A percentile compares a stretch with the other conserved stretches of the same genome.
Conservation (phyloP, 2,113 vertebrate species). For the Clarias gariepinus region DNA sequence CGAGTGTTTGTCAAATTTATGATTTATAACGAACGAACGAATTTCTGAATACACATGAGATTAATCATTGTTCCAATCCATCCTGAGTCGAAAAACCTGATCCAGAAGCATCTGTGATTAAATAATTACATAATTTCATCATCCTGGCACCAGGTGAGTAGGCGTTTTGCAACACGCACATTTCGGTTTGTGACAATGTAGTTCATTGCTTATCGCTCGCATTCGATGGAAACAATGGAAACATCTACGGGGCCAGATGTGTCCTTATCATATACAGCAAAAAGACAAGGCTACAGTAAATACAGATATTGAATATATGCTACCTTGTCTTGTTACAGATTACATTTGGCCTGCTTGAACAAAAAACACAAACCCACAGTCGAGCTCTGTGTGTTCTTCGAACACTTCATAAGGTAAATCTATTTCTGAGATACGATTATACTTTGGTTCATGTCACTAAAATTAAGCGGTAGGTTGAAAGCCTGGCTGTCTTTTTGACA, state of each 20-base stretch:
- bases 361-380: conserved; percentile 6
- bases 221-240: conserved; percentile 40
- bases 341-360: background rate
- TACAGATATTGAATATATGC: conserved; percentile 30
- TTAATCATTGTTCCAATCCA: background rate
- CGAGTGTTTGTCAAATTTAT: background rate
- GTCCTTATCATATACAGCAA: conserved; percentile 32
- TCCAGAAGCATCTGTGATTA: conserved; percentile 24
- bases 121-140: conserved; percentile 25
- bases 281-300: conserved; percentile 47
- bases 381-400: background rate
- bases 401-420: conserved; percentile 25
- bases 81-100: conserved; percentile 15
- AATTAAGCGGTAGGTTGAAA: background rate
- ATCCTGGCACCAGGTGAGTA: background rate
- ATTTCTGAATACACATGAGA: background rate
- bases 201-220: conserved; percentile 39
- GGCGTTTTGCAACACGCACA: background rate
- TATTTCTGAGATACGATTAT: conserved; percentile 26
- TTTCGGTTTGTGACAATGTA: conserved; percentile 28
- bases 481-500: conserved; percentile 10
- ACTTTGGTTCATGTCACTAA: background rate
- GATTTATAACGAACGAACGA: background rate
- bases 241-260: conserved; percentile 41
- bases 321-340: conserved; percentile 10